A percentile compares a stretch with the other conserved stretches of the same genome.
Conservation (phyloP, 37 sponge, comb jelly and placozoan species). For the Ianthella basta region DNA sequence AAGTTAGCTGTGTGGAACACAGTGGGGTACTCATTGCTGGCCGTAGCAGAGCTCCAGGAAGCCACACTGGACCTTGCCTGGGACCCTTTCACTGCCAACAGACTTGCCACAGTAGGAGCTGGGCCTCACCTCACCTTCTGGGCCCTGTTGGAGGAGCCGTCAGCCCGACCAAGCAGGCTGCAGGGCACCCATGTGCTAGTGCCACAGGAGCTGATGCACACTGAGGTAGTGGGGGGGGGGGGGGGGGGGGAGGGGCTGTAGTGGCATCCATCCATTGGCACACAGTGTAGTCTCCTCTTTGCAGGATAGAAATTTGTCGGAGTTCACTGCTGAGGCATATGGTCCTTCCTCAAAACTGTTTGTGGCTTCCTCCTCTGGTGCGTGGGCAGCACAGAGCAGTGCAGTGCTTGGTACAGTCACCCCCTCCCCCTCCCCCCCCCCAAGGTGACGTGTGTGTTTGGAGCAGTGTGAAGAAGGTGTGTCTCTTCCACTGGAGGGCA, state of each 20-base stretch:
- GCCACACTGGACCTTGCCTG: slow-evolving; percentile 46
- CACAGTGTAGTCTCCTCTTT: background rate
- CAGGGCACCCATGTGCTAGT: too few species aligned
- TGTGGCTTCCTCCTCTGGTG: slow-evolving; percentile 64
- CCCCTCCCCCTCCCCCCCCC: too few species aligned
- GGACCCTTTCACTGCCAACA: slow-evolving; percentile 82
- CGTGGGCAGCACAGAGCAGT: background rate
- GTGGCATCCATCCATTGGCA: too few species aligned
- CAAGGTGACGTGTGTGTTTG: slow-evolving; percentile 77
- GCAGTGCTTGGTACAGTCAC: too few species aligned
- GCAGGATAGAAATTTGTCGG: background rate
- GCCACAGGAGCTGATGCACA: too few species aligned
- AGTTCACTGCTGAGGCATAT: slow-evolving; percentile 70
- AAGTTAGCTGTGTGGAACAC: slow-evolving; percentile 71
- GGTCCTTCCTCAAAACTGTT: slow-evolving; percentile 47
- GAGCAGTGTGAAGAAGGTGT: slow-evolving; percentile 63
- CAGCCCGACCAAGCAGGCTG: background rate
- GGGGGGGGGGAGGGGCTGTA: too few species aligned
- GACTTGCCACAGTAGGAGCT: slow-evolving; percentile 72
- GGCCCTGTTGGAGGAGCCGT: slow-evolving; percentile 57
- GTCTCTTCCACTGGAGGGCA: slow-evolving; percentile 78
- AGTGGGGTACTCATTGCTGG: slow-evolving; percentile 60
- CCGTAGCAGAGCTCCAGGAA: slow-evolving; percentile 19
- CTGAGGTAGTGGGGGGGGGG: too few species aligned
- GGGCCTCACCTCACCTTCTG: slow-evolving; percentile 59